These are phyloP conservation scores for Rhodinocichla rosea DNA, from an alignment of 2,113 vertebrate species.

Conservation along the genomic window DNA sequence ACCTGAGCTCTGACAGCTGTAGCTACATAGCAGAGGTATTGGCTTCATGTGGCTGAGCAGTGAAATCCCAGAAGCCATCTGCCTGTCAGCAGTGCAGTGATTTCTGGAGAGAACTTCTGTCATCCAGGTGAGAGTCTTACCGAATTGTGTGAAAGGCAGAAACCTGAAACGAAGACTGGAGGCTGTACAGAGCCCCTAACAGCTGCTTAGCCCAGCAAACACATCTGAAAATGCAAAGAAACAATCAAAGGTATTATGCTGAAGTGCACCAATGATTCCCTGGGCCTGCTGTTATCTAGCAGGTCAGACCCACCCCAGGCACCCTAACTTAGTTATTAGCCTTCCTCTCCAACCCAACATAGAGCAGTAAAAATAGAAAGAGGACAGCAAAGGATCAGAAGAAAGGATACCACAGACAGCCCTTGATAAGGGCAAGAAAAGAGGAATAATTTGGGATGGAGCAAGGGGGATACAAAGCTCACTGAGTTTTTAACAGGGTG, in stretches of 20 bases:
- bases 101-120: not conserved
- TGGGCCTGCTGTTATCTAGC: not conserved
- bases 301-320: not conserved
- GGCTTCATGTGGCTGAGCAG: not conserved
- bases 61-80: not conserved
- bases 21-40: fast-evolving
- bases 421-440: not conserved
- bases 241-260: not conserved
- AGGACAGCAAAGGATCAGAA: not conserved
- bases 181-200: not conserved
- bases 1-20: not conserved
- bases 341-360: not conserved
- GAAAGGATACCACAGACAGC: not conserved
- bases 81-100: not conserved
- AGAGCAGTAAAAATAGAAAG: not conserved
- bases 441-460: not conserved
- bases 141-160: not conserved
- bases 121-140: not conserved
- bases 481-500: not conserved
- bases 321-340: not conserved
- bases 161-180: not conserved
- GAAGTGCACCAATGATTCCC: not conserved
- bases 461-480: not conserved
- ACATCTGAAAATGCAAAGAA: slow-evolving; percentile 27
- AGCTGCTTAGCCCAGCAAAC: slow-evolving; percentile 8